Conservation (phyloP, 1,140 invertebrate species). For the Calosoma granatense region DNA sequence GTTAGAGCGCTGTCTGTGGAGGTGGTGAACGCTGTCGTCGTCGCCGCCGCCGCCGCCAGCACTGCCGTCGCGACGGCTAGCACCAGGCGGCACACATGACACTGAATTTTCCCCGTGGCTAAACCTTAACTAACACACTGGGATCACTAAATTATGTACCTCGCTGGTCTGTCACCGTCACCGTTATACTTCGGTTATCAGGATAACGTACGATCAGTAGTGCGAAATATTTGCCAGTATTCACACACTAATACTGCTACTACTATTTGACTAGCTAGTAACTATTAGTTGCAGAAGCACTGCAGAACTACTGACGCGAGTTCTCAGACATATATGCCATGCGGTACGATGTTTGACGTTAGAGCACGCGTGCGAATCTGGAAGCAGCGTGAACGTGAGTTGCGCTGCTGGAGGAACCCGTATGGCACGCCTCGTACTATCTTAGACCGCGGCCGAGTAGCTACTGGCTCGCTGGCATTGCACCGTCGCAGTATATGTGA, state of each 20-base stretch:
- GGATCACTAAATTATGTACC: neutral
- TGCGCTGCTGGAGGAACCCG: neutral
- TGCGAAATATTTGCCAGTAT: no score
- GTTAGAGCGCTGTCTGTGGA: constrained; percentile 26
- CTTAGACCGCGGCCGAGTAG: neutral
- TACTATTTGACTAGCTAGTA: no score
- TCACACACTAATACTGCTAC: no score
- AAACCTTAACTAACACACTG: neutral
- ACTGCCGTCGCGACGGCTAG: constrained; percentile 4
- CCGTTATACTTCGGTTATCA: no score
- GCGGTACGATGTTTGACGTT: no score
- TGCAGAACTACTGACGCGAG: no score
- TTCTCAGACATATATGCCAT: no score
- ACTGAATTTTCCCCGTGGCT: neutral
- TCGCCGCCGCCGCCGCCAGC: neutral
- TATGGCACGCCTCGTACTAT: no score
- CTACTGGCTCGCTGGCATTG: neutral
- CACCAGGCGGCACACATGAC: neutral
- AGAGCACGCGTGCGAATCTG: no score
- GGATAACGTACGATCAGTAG: no score
- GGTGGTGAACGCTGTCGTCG: neutral
- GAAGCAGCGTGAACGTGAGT: neutral
- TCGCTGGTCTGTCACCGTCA: no score
- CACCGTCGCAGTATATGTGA: neutral
- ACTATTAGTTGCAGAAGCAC: no score